These are phyloP conservation scores for Aythya fuligula DNA, from an alignment of 2,797 vertebrate species.

Conservation along the genomic window DNA sequence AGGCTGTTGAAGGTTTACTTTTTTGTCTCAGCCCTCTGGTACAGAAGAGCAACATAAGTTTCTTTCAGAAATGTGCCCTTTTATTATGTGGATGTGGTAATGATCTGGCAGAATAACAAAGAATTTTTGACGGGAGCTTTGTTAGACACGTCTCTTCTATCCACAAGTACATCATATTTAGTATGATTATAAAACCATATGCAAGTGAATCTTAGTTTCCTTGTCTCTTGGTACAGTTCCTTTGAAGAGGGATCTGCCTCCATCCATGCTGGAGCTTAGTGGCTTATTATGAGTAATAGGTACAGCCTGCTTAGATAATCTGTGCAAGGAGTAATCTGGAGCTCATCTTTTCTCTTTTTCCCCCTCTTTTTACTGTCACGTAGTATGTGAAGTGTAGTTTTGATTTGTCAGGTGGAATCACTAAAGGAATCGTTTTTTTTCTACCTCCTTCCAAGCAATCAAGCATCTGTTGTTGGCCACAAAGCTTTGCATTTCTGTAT, in stretches of 20 bases:
- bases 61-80: neutral
- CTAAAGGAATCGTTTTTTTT: neutral
- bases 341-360: neutral
- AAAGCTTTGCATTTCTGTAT: neutral
- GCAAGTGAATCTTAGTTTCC: neutral
- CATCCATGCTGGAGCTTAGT: rapidly evolving
- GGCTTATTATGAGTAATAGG: neutral
- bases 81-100: neutral
- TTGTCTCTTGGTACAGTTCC: neutral
- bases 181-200: rapidly evolving
- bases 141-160: neutral
- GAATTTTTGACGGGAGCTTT: neutral
- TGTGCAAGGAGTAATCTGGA: neutral
- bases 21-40: neutral
- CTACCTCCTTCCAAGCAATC: neutral
- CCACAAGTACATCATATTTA: neutral
- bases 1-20: neutral
- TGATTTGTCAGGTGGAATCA: neutral
- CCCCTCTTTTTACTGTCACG: neutral
- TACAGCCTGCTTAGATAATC: neutral
- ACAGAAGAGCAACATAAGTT: neutral
- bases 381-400: neutral
- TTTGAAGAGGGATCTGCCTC: neutral
- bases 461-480: neutral
- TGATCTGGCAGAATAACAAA: neutral